A percentile compares a stretch with the other conserved stretches of the same genome.
Conservation (phyloP, 2,797 vertebrate genomes). For the Phrynocephalus vlangalii region DNA sequence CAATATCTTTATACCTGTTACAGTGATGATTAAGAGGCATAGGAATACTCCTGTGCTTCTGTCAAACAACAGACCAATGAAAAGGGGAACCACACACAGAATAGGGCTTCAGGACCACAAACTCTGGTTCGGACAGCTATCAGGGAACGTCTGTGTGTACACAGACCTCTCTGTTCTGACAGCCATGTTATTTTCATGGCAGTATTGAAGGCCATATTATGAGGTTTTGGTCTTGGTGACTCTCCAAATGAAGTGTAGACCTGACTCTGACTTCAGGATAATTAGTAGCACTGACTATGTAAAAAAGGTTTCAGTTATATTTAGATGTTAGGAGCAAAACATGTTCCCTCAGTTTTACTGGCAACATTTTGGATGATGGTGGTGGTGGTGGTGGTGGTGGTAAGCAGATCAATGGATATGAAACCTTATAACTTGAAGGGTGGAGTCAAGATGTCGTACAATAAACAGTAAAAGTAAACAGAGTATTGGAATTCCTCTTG, state of each 20-base stretch:
- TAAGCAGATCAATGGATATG: not conserved
- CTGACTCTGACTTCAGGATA: too few relatives aligned
- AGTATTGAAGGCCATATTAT: not conserved
- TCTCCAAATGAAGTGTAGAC: too few relatives aligned
- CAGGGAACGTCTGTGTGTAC: not conserved
- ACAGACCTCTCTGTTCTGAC: too few relatives aligned
- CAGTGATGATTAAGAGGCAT: not conserved
- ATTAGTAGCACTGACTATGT: not conserved
- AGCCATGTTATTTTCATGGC: not conserved
- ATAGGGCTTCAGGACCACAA: too few relatives aligned
- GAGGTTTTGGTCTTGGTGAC: too few relatives aligned
- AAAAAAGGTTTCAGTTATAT: not conserved
- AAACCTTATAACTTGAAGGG: not conserved
- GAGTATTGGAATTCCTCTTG: constrained; percentile 45
- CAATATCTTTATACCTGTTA: not conserved
- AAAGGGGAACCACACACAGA: too few relatives aligned
- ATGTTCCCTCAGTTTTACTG: not conserved
- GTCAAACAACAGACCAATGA: not conserved
- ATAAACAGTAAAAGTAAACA: not conserved
- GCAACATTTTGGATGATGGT: too few relatives aligned
- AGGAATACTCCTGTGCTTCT: not conserved
- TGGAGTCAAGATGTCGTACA: not conserved
- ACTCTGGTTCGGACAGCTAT: not conserved
- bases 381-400: not conserved
- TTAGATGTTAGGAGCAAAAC: not conserved